Evolutionary conservation across 2,797 vertebrate species (phyloP).

Genomic region (Epinephelus malabaricus): DNA sequence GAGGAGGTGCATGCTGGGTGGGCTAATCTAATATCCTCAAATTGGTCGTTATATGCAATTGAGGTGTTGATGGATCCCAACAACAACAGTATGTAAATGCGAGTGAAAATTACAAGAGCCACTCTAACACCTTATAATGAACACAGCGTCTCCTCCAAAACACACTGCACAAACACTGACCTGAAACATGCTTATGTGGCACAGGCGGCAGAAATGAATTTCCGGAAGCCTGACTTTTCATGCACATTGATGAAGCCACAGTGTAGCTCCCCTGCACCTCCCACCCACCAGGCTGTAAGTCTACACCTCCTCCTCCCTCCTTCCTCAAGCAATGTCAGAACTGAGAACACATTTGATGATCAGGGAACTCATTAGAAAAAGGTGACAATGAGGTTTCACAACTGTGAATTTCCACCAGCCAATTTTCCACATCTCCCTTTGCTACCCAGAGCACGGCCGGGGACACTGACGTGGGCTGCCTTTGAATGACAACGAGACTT

Average conservation of each 20-base stretch:
- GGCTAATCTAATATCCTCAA: conserved; percentile 80
- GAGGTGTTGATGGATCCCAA: conserved; percentile 83
- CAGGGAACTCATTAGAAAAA: conserved; percentile 88
- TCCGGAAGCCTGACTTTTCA: conserved; percentile 80
- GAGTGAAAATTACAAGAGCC: conserved; percentile 75
- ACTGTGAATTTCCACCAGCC: conserved; percentile 76
- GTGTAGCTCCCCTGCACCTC: conserved; percentile 51
- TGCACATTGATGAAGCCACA: conserved; percentile 81
- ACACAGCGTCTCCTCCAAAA: conserved; percentile 60
- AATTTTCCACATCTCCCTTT: conserved; percentile 77
- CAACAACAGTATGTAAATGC: conserved; percentile 76
- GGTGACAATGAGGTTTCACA: conserved; percentile 90
- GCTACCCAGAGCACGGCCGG: conserved; percentile 66
- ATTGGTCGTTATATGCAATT: conserved; percentile 78
- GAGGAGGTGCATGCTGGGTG: conserved; percentile 41
- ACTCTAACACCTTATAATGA: conserved; percentile 86
- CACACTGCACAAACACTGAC: conserved; percentile 68
- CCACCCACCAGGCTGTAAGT: conserved; percentile 48
- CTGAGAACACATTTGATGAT: conserved; percentile 77
- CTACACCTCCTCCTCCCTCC: conserved; percentile 55
- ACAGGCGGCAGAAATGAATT: conserved; percentile 77
- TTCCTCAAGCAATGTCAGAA: conserved; percentile 74
- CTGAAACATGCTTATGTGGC: conserved; percentile 82
- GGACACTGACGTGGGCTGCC: conserved; percentile 72
- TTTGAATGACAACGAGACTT: conserved; percentile 61